Conservation (phyloP, 2,797 vertebrate species). For the Luscinia megarhynchos region DNA sequence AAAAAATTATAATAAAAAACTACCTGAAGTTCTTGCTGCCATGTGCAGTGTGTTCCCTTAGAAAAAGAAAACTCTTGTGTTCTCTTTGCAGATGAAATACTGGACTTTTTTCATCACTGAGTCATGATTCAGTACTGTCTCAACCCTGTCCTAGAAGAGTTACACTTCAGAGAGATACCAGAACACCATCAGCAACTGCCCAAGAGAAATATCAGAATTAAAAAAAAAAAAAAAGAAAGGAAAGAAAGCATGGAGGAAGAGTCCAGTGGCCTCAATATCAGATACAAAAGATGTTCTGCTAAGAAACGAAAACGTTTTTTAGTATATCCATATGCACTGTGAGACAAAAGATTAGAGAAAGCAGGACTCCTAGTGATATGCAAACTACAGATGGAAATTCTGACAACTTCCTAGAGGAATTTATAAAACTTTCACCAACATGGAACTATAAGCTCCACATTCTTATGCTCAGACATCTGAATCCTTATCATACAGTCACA, state of each 20-base stretch:
- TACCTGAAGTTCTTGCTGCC: neutral
- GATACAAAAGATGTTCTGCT: neutral
- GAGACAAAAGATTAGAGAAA: neutral
- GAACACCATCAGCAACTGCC: neutral
- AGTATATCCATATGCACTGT: neutral
- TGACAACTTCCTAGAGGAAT: conserved; percentile 9
- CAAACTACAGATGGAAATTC: conserved; percentile 21
- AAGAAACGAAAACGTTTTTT: neutral
- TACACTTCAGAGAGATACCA: neutral
- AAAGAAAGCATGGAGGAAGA: neutral
- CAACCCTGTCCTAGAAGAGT: neutral
- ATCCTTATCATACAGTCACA: neutral
- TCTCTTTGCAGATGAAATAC: neutral
- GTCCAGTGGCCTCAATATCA: neutral
- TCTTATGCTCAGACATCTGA: neutral
- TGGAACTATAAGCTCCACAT: neutral
- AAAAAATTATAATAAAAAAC: neutral
- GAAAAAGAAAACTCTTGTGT: neutral
- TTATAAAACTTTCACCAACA: neutral
- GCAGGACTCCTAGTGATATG: neutral
- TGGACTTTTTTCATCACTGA: neutral
- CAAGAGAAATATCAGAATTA: neutral
- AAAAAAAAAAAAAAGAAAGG: neutral
- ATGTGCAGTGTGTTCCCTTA: neutral
- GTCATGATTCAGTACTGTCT: neutral